Percentiles rank a stretch among this genome's conserved stretches.
Conservation (phyloP, 2,888 invertebrate genomes). For the Ferrisia virgata region DNA sequence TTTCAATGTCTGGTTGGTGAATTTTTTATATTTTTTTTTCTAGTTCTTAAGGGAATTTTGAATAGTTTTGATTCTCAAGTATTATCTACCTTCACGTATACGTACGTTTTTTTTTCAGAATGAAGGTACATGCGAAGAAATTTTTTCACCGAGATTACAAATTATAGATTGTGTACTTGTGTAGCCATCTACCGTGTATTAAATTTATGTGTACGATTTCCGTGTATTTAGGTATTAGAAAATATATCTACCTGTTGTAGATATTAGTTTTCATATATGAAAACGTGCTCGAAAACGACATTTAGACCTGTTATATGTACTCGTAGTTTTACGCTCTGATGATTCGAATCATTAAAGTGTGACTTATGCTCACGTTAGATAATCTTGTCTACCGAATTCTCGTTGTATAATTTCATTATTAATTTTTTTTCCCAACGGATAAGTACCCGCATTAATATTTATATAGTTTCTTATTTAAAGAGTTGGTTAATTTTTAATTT, state of each 20-base stretch:
- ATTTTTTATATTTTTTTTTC: no score
- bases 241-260: neutral
- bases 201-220: neutral
- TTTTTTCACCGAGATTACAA: neutral
- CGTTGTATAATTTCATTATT: neutral
- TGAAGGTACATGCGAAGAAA: neutral
- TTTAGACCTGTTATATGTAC: no score
- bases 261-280: conserved; percentile 12
- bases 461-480: no score
- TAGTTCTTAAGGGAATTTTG: neutral
- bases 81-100: no score
- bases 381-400: neutral
- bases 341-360: conserved; percentile 5
- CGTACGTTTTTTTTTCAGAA: no score
- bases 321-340: neutral
- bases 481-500: no score
- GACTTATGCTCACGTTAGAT: conserved; percentile 15
- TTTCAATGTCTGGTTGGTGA: neutral
- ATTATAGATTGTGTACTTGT: neutral
- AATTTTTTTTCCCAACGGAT: no score
- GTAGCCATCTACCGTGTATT: neutral
- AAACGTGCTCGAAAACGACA: conserved; percentile 13
- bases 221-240: neutral
- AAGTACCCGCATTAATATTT: no score
- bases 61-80: neutral